Base-by-base conservation (phyloP, 2,797 vertebrate genomes). In the Lepus oiostolus region DNA sequence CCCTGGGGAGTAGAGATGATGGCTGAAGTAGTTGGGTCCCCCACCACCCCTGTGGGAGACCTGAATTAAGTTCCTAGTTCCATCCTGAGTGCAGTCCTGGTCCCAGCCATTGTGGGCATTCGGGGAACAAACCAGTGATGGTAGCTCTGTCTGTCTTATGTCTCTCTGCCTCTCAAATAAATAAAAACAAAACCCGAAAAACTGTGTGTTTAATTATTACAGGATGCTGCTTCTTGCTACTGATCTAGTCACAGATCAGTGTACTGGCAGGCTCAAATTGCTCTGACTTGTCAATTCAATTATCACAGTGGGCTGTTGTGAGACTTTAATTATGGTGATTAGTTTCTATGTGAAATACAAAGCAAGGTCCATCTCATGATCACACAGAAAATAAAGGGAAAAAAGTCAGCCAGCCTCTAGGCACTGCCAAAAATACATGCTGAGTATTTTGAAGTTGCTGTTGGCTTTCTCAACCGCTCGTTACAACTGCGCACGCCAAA, bases 271-370 rank as follows among this genome's bases (percentile, higher is more conserved):
- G 75, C 63, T 80, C 67, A 84, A 85, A 85, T 54, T 92, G 42
- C 42, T 88, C 50, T 62, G 32, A 80, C n/a, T 28, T 74, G 74
- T 85, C 47, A 52, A 22, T 82, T 76, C 47, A 90, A 32, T 80
- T 93, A 91, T 71, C 67, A 35, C 30, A 79, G 38, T n/a, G n/a
- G 85, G 30, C 58, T 92, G 2, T 19, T 90, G 67, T 54, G 22
- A 54, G n/a, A 93, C 42, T 47, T 35, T 94, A 77, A 88, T 82
- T 50, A 58, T 26, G 47, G 58, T 77, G 35, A 87, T 60, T 71
- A 83, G n/a, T 68, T 30, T 21, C 60, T 72, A 74, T 54, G 28
- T 76, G 32, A 93, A 67, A 71, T 72, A 75, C 72, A 62, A 4
- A 52, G 52, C 38, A 63, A 80, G 86, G 54, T 77, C 11, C 71